Conservation (phyloP, 2,888 invertebrate species). For the Vesta saturnalis region DNA sequence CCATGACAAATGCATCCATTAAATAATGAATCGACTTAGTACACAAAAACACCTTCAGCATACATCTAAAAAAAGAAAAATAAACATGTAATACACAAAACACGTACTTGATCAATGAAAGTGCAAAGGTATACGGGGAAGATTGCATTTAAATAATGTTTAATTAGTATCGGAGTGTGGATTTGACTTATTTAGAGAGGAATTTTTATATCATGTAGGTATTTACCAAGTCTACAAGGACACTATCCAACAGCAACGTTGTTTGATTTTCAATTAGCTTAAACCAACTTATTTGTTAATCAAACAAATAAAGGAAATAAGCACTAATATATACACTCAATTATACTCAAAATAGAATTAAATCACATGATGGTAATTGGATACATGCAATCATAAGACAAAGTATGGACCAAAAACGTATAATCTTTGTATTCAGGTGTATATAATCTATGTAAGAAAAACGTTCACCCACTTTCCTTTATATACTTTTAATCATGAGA, state of each 20-base stretch:
- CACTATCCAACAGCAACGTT: not conserved
- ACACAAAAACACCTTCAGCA: not conserved
- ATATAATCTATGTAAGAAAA: too few relatives aligned
- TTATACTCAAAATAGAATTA: too few relatives aligned
- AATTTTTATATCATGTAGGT: not conserved
- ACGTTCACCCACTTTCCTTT: too few relatives aligned
- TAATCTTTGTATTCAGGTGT: too few relatives aligned
- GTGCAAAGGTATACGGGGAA: not conserved
- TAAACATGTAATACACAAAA: not conserved
- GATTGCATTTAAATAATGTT: not conserved
- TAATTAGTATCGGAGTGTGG: not conserved
- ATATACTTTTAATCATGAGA: too few relatives aligned
- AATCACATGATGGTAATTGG: too few relatives aligned
- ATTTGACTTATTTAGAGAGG: not conserved
- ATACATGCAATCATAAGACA: too few relatives aligned
- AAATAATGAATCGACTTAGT: too few relatives aligned
- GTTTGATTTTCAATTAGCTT: not conserved
- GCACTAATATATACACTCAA: too few relatives aligned
- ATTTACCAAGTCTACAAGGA: constrained; percentile 5
- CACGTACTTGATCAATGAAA: not conserved
- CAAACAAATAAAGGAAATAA: not conserved
- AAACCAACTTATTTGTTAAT: not conserved
- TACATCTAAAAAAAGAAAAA: not conserved
- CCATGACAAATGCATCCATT: too few relatives aligned
- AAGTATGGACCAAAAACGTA: too few relatives aligned